Evolutionary conservation across 2,797 vertebrate species (phyloP).

Genomic region (Dendrocincla tyrannina): DNA sequence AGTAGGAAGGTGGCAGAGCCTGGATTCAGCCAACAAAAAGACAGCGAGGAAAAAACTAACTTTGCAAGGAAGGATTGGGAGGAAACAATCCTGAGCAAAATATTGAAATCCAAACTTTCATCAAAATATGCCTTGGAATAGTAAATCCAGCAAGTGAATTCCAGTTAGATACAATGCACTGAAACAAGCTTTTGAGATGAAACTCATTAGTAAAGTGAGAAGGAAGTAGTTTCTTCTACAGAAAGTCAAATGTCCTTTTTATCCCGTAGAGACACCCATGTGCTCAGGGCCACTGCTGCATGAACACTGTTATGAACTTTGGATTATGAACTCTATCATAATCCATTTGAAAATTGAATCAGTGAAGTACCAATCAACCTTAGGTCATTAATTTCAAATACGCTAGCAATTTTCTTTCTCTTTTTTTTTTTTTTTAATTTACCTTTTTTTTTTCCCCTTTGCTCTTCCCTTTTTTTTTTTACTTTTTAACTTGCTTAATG

Average conservation of each 20-base stretch:
- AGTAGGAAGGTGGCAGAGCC: background rate
- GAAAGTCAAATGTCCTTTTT: background rate
- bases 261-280: accelerated
- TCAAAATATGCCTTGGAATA: background rate
- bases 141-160: background rate
- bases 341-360: background rate
- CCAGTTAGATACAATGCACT: background rate
- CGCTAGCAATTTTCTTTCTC: background rate
- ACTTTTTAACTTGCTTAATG: background rate
- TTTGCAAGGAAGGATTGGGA: background rate
- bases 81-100: background rate
- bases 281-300: background rate
- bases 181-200: background rate
- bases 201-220: background rate
- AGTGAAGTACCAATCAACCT: conserved; percentile 5
- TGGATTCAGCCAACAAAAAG: background rate
- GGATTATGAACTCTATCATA: background rate
- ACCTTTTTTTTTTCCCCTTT: background rate
- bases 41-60: background rate
- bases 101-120: background rate
- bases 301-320: background rate
- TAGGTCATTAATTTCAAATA: background rate
- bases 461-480: background rate
- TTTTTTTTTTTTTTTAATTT: background rate
- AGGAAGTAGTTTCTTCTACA: background rate